Conservation (phyloP, 2,888 invertebrate genomes). For the Hypomecis punctinalis region DNA sequence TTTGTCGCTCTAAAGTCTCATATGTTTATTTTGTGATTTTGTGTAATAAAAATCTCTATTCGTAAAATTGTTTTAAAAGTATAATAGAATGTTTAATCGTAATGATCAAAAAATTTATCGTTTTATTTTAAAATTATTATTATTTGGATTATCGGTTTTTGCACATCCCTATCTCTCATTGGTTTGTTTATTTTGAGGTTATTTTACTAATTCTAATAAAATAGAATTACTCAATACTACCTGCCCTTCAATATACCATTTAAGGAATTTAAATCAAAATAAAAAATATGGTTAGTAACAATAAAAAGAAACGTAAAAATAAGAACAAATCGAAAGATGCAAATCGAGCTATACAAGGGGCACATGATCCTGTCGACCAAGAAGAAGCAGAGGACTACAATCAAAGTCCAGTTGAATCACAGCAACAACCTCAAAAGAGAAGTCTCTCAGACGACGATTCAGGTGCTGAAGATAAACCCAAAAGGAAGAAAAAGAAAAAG, state of each 20-base stretch:
- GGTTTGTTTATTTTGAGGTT: neutral
- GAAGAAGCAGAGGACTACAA: constrained; percentile 44
- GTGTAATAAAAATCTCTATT: too few species aligned
- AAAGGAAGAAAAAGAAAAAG: constrained; percentile 70
- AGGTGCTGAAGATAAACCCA: constrained; percentile 62
- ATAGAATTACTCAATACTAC: too few species aligned
- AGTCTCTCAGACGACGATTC: constrained; percentile 57
- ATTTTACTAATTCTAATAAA: neutral
- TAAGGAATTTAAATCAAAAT: neutral
- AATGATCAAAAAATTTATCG: too few species aligned
- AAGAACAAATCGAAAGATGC: constrained; percentile 30
- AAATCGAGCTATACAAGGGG: constrained; percentile 24
- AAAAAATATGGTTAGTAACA: constrained; percentile 54
- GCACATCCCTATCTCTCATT: too few species aligned
- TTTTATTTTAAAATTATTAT: too few species aligned
- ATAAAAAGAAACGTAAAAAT: constrained; percentile 58
- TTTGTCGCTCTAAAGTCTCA: too few species aligned
- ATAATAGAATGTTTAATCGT: too few species aligned
- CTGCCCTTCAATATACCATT: too few species aligned
- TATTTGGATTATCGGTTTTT: too few species aligned
- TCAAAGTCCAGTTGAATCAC: constrained; percentile 36
- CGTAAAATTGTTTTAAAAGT: too few species aligned
- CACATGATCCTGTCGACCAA: constrained; percentile 29
- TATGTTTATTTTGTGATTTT: too few species aligned
- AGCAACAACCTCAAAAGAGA: constrained; percentile 44